These are phyloP conservation scores for Cerastis rubricosa DNA, from an alignment of 2,888 invertebrate species.

Conservation along the genomic window DNA sequence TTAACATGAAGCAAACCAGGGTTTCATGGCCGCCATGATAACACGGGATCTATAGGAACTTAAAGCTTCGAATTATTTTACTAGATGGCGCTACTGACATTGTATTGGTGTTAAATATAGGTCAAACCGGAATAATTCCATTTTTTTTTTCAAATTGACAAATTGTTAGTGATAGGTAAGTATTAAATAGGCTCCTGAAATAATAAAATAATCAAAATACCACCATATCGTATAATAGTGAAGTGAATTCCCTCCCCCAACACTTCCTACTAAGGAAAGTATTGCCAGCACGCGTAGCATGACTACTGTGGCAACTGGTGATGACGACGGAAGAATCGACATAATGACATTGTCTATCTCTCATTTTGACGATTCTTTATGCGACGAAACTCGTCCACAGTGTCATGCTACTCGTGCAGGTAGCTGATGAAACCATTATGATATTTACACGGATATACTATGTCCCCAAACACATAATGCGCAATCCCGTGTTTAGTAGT, in stretches of 20 bases:
- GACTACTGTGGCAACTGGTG: too few species aligned
- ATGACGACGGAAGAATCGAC: too few species aligned
- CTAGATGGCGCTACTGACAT: conserved; percentile 40
- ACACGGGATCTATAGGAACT: conserved; percentile 42
- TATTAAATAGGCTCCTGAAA: not conserved
- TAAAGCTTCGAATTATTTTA: not conserved
- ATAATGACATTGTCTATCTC: too few species aligned
- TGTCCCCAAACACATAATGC: conserved; percentile 24
- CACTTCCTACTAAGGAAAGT: not conserved
- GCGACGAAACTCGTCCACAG: too few species aligned
- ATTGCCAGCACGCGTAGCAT: not conserved
- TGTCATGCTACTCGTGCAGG: not conserved
- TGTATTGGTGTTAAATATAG: not conserved
- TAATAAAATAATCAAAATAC: not conserved
- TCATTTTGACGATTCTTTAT: too few species aligned
- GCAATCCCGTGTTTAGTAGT: conserved; percentile 27
- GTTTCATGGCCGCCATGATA: not conserved
- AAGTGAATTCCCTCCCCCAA: not conserved
- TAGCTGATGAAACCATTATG: conserved; percentile 13
- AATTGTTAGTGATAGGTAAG: too few species aligned
- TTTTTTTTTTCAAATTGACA: too few species aligned
- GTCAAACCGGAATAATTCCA: too few species aligned
- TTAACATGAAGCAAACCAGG: not conserved
- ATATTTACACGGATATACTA: conserved; percentile 29
- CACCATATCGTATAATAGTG: not conserved